Evolutionary conservation across 2,113 vertebrate genomes (phyloP).

Genomic region (Elephas maximus): DNA sequence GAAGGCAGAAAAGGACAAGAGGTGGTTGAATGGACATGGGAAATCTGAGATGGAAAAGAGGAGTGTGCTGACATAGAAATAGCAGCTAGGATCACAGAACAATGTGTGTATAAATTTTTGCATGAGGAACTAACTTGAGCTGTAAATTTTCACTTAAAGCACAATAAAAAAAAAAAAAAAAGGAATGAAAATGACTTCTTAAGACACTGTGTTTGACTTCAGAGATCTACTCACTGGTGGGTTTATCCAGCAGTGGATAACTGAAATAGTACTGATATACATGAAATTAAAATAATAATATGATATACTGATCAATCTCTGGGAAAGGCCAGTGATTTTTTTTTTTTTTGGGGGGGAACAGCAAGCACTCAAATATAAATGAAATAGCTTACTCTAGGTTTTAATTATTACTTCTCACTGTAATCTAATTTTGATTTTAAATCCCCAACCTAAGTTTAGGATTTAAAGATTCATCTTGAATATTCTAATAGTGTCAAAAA

Average conservation of each 20-base stretch:
- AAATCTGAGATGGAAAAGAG: too few relatives aligned
- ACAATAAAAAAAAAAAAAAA: too few relatives aligned
- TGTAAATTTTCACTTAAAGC: too few relatives aligned
- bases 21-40: too few relatives aligned
- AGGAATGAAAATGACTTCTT: background rate
- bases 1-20: too few relatives aligned
- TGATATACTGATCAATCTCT: background rate
- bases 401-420: background rate
- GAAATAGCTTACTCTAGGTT: background rate
- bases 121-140: too few relatives aligned
- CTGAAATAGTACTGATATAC: background rate
- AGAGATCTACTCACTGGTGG: background rate
- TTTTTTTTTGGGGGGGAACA: background rate
- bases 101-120: too few relatives aligned
- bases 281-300: constrained; percentile 28
- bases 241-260: background rate
- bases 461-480: background rate
- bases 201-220: background rate
- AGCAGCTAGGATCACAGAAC: too few relatives aligned
- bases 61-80: too few relatives aligned
- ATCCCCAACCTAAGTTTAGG: background rate
- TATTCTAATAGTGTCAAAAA: constrained; percentile 26
- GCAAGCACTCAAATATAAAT: constrained; percentile 14
- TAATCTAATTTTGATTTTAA: constrained; percentile 37
- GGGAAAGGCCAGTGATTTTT: background rate